Evolutionary conservation across 2,888 invertebrate genomes (phyloP), one percentile per base, ranked within the genome.

Genomic region (Tridacna crocea): DNA sequence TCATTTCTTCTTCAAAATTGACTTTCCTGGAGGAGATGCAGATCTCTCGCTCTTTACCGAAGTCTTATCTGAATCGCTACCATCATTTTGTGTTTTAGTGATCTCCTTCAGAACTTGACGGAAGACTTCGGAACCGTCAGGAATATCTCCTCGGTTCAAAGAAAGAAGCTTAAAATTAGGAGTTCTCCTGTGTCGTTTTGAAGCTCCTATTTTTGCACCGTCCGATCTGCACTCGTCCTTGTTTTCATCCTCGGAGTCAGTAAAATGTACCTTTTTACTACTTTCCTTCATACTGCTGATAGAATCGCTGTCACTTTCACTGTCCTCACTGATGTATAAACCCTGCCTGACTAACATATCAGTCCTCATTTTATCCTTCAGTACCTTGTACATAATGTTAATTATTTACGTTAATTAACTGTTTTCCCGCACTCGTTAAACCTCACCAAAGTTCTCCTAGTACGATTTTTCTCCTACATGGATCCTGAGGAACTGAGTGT

Each of bases 21-120:
- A 83, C 58, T 79, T 83, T n/a, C 77, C 47, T 4, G 83, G 79
- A 63, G 73, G 51, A 27, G 63, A 75, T 58, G 60, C 17, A 27
- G 63, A 75, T 46, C 75, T 36, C 10, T 26, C 24, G n/a, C 17
- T 26, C n/a, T 61, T 47, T n/a, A n/a, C 27, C n/a, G 51, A 26
- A 17, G 13, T 55, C 26, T 76, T 68, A 1, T 66, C 70, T 19
- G 55, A 68, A 24, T 60, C 58, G 8, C 70, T 79, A 10, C 75
- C 66, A 24, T 75, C 79, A 47, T 74, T 72, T 19, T 63, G 70
- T 10, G 79, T 74, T 48, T 83, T 73, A 8, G 36, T 36, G 26
- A 83, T 83, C 63, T 83, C 79, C 63, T 79, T 80, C 26, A 83
- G 58, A 11, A 83, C 79, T 75, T 79, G 77, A 70, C 83, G 60